Evolutionary conservation across 2,888 invertebrate genomes (phyloP).

Genomic region (Caenorhabditis sp.): DNA sequence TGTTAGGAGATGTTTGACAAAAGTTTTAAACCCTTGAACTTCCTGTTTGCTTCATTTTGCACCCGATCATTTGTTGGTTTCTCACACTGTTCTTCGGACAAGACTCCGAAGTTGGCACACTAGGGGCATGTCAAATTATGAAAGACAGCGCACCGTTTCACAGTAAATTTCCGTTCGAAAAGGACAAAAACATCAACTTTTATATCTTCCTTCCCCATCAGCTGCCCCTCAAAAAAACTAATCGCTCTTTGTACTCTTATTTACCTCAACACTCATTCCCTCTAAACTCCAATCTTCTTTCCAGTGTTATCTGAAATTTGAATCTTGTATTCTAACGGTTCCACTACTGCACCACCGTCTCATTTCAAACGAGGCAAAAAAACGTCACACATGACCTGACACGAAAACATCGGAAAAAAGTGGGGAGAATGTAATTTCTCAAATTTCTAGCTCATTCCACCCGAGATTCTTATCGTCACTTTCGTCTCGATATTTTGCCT

Average conservation of each 20-base stretch:
- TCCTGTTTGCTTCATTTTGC: too few relatives aligned
- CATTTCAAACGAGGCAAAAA: slow-evolving; percentile 8
- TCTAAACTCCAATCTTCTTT: background rate
- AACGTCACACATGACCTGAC: slow-evolving; percentile 2
- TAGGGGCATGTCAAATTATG: background rate
- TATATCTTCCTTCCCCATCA: background rate
- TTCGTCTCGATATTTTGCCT: background rate
- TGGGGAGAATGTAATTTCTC: slow-evolving; percentile 14
- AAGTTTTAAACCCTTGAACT: background rate
- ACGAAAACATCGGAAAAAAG: slow-evolving; percentile 9
- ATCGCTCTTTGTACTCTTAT: slow-evolving; percentile 30
- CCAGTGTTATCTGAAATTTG: slow-evolving; percentile 1
- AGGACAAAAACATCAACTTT: background rate
- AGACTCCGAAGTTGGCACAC: too few relatives aligned
- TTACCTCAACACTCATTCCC: slow-evolving; percentile 12
- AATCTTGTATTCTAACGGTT: slow-evolving; percentile 32
- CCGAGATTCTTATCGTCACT: slow-evolving; percentile 26
- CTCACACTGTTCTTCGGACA: too few relatives aligned
- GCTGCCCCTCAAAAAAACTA: slow-evolving; percentile 2
- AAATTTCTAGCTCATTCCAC: slow-evolving; percentile 38
- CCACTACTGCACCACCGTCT: slow-evolving; percentile 23
- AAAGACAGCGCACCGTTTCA: background rate
- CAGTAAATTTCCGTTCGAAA: background rate
- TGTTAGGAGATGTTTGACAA: background rate
- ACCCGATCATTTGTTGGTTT: too few relatives aligned